Evolutionary conservation across 2,113 vertebrate species (phyloP).

Genomic region (Antigone vipio): DNA sequence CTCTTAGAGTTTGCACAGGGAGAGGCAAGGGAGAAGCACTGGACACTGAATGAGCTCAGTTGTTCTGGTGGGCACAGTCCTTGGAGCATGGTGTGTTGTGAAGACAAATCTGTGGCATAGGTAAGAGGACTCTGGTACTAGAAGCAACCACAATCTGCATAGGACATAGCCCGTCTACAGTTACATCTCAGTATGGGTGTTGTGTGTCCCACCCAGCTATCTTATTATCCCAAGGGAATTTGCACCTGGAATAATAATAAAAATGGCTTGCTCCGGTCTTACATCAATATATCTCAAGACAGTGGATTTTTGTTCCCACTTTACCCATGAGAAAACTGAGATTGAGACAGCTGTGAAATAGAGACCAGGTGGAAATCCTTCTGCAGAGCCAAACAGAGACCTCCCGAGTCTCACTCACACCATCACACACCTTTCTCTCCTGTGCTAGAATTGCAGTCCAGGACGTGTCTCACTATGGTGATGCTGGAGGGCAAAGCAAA

Average conservation of each 20-base stretch:
- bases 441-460: not conserved
- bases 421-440: not conserved
- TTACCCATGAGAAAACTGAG: not conserved
- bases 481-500: not conserved
- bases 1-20: not conserved
- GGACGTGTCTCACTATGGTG: rapidly evolving
- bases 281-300: not conserved
- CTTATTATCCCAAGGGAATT: not conserved
- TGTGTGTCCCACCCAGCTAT: not conserved
- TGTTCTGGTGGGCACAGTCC: not conserved
- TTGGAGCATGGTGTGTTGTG: not conserved
- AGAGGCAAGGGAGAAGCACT: not conserved
- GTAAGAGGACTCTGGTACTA: not conserved
- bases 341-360: not conserved
- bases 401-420: not conserved
- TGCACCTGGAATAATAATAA: not conserved
- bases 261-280: not conserved
- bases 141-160: not conserved
- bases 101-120: not conserved
- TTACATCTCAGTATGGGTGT: not conserved
- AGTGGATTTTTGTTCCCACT: not conserved
- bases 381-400: not conserved
- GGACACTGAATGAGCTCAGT: too few relatives aligned
- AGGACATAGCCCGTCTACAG: not conserved
- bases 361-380: not conserved